Evolutionary conservation across 2,113 vertebrate species (phyloP), one percentile per base, ranked within the genome.

Genomic region (Thermophis baileyi): DNA sequence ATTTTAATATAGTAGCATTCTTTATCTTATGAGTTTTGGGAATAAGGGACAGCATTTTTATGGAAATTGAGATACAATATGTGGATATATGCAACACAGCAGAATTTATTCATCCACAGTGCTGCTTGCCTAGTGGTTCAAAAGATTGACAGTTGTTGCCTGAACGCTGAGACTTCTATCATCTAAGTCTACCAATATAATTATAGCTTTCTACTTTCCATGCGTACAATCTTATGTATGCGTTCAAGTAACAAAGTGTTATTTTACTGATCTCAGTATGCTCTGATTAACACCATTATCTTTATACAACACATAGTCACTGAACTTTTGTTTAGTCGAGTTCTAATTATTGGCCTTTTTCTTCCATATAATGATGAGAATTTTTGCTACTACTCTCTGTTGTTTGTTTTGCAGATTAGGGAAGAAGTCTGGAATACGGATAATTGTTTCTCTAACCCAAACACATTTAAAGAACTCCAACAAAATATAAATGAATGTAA

Each of bases 321-420:
- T 93, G 69, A 57, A 57, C 30, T 35, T 92, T 93, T 90, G 8
- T 57, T 93, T 91, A 94, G 89, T 95, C 44, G 35, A 4, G 16
- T 85, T 87, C 24, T 40, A 81, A 92, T 91, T 93, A 50, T 22
- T 63, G 22, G 8, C 44, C n/a, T 92, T 22, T 91, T 50, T 60
- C 24, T 57, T 93, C 81, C 40, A 50, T 44, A 63, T 94, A 92
- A 8, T 24, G 89, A n/a, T 7, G 9, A 22, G 20, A 16, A 69
- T 2, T 89, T 89, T 90, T 89, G 55, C 50, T 54, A 4, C 55
- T 90, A 55, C 25, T 27, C 55, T 91, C 87, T 18, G 93, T 57
- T 16, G 88, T 51, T 93, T 93, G 46, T 27, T 91, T 92, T 87
- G 35, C 4, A 93, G 51, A 60, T 35, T 49, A 4, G 49, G 30